phyloP scores from a whole-genome alignment of 2,113 vertebrate genomes.

The Aplodontia rufa region DNA sequence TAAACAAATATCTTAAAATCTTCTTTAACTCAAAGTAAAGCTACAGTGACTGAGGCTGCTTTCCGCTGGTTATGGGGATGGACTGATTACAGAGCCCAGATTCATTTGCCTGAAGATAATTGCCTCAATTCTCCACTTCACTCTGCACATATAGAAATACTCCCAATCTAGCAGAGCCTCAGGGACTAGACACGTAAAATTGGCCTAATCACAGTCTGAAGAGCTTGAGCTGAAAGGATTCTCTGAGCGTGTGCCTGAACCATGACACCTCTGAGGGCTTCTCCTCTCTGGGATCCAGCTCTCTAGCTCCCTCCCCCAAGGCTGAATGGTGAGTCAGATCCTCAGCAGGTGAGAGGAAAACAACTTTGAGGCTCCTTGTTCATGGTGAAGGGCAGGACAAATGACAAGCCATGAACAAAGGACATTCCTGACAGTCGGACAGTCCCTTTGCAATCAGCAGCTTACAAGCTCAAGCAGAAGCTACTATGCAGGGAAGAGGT shows the following conservation, averaged over 20 bases:
- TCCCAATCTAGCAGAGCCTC: constrained; percentile 48
- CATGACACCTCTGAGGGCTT: neutral
- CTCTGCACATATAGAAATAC: constrained; percentile 62
- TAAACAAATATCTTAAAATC: constrained; percentile 42
- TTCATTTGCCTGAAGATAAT: constrained; percentile 69
- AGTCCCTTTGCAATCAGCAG: neutral
- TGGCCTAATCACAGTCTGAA: constrained; percentile 70
- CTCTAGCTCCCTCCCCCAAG: neutral
- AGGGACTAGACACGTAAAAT: constrained; percentile 59
- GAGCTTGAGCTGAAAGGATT: constrained; percentile 42
- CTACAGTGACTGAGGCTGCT: neutral
- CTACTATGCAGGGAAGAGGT: neutral
- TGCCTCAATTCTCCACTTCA: constrained; percentile 70
- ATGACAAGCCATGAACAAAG: neutral
- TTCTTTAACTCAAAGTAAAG: neutral
- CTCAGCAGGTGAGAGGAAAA: constrained; percentile 17
- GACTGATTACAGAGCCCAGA: constrained; percentile 64
- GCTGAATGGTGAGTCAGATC: constrained; percentile 62
- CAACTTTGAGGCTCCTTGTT: constrained; percentile 7
- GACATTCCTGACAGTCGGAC: neutral
- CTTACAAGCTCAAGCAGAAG: neutral
- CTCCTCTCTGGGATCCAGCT: neutral
- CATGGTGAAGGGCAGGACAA: neutral
- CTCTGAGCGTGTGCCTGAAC: constrained; percentile 12
- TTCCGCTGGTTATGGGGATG: constrained; percentile 24